phyloP scores from a whole-genome alignment of 2,797 vertebrate genomes.

The Epinephelus awoara region DNA sequence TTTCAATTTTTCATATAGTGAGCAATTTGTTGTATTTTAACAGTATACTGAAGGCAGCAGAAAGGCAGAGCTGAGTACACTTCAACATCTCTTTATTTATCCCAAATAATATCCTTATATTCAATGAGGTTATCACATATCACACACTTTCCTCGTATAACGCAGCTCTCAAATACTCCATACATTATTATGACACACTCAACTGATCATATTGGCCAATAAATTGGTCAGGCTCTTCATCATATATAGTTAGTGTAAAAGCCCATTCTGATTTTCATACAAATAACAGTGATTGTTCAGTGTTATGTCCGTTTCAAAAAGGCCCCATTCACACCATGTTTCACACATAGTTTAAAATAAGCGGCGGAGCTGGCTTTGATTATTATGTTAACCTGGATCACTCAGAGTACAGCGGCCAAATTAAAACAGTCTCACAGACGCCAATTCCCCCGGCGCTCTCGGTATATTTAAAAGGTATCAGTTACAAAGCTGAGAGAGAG shows the following conservation, averaged over 20 bases:
- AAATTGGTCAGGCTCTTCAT: background rate
- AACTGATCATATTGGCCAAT: background rate
- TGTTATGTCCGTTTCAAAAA: constrained; percentile 51
- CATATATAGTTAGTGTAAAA: background rate
- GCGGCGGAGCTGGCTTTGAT: constrained; percentile 75
- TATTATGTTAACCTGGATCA: constrained; percentile 84
- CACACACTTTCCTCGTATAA: too few relatives aligned
- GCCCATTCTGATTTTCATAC: background rate
- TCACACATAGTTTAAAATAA: constrained; percentile 76
- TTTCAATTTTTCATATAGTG: too few relatives aligned
- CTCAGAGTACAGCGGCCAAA: constrained; percentile 73
- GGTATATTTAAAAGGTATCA: constrained; percentile 78
- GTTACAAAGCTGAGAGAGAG: constrained; percentile 69
- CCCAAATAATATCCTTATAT: too few relatives aligned
- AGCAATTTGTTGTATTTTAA: too few relatives aligned
- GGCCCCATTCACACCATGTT: constrained; percentile 75
- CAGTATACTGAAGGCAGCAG: too few relatives aligned
- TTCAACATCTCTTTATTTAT: too few relatives aligned
- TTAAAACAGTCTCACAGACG: constrained; percentile 79
- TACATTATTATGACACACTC: background rate
- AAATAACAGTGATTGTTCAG: constrained; percentile 41
- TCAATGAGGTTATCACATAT: too few relatives aligned
- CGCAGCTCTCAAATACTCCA: too few relatives aligned
- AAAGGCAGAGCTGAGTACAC: too few relatives aligned
- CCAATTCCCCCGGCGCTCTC: constrained; percentile 65